phyloP scores from a whole-genome alignment of 1,140 invertebrate species.

The Calosoma granatense region DNA sequence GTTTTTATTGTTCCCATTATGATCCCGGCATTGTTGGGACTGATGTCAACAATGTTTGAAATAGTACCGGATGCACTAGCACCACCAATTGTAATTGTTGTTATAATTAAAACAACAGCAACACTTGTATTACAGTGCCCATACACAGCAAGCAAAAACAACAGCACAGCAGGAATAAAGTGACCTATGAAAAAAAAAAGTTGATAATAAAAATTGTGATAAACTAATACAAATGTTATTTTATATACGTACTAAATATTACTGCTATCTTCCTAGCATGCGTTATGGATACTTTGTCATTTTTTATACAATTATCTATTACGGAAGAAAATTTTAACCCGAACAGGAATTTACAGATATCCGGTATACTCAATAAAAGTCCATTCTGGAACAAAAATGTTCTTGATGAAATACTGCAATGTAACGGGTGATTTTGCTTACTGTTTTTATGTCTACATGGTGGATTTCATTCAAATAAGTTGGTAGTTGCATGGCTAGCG shows the following conservation, averaged over 20 bases:
- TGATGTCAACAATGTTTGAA: conserved; percentile 19
- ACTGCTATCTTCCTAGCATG: conserved; percentile 14
- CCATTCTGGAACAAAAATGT: conserved; percentile 15
- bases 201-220: neutral
- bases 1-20: conserved; percentile 15
- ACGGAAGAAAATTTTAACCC: conserved; percentile 12
- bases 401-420: neutral
- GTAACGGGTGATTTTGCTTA: conserved; percentile 22
- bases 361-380: conserved; percentile 15
- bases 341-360: conserved; percentile 15
- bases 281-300: conserved; percentile 12
- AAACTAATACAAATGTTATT: too few relatives aligned
- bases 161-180: conserved; percentile 14
- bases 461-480: conserved; percentile 49
- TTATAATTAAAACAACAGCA: conserved; percentile 12
- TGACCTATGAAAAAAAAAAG: conserved; percentile 14
- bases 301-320: conserved; percentile 11
- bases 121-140: neutral
- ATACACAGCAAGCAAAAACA: conserved; percentile 10
- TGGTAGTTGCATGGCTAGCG: conserved; percentile 49
- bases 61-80: conserved; percentile 18
- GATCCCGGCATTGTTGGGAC: conserved; percentile 19
- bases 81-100: conserved; percentile 13
- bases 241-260: conserved; percentile 7
- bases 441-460: conserved; percentile 44